Evolutionary conservation across 2,888 invertebrate genomes (phyloP).

Genomic region (Monoplex corrugatus): DNA sequence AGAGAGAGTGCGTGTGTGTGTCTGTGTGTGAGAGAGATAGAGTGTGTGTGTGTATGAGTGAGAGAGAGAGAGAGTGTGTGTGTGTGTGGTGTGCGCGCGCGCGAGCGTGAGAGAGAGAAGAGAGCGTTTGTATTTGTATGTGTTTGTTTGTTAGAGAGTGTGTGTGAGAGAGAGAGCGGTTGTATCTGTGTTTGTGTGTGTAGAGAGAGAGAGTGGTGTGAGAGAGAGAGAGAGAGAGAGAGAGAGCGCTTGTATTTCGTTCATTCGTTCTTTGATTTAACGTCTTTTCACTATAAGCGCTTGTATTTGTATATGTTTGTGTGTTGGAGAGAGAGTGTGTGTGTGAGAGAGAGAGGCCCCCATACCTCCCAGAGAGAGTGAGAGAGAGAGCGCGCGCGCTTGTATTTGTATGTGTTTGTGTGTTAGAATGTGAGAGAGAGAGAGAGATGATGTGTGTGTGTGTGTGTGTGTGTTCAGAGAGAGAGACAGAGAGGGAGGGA

Average conservation of each 20-base stretch:
- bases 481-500: no score
- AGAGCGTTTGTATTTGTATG: not conserved
- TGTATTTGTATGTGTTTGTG: not conserved
- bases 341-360: no score
- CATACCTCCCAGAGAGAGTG: no score
- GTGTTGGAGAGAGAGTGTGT: not conserved
- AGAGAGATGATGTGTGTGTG: not conserved
- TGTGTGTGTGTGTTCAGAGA: not conserved
- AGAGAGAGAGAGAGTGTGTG: constrained; percentile 12
- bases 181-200: no score
- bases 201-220: not conserved
- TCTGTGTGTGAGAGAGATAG: constrained; percentile 37
- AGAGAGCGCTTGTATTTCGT: no score
- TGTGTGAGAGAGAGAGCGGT: not conserved
- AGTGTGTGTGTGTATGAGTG: constrained; percentile 8
- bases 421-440: no score
- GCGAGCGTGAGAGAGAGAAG: not conserved
- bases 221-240: no score
- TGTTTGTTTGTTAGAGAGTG: not conserved
- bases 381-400: no score
- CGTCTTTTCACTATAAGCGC: not conserved
- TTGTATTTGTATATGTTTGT: not conserved
- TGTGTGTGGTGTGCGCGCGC: not conserved
- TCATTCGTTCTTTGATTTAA: no score
- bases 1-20: constrained; percentile 23